Percentiles rank a stretch among this genome's conserved stretches.
These are phyloP conservation scores for Pteruthius melanotis DNA, from an alignment of 2,113 vertebrate genomes.

Conservation along the genomic window DNA sequence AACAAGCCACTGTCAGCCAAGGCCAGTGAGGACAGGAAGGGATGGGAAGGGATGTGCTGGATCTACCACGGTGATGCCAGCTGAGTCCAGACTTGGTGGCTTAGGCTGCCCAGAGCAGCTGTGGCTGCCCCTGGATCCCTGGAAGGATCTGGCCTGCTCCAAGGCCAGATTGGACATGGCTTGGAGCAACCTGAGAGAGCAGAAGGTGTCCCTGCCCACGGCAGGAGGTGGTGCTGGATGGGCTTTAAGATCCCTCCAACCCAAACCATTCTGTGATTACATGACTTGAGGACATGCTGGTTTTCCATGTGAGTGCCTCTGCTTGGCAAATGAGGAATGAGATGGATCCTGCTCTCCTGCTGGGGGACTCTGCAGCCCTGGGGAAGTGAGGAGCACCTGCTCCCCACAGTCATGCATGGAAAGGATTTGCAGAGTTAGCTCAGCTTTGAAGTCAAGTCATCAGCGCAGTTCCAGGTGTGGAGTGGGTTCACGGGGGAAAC, in stretches of 20 bases:
- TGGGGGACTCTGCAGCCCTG: not conserved
- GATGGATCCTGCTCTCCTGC: not conserved
- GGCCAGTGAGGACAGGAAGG: not conserved
- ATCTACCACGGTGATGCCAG: rapidly evolving
- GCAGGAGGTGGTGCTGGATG: not conserved
- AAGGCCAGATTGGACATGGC: rapidly evolving
- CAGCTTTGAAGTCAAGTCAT: not conserved
- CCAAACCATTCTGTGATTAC: not conserved
- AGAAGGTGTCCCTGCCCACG: not conserved
- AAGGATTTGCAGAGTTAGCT: constrained; percentile 2
- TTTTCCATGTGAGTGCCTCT: not conserved
- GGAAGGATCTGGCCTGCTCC: too few relatives aligned
- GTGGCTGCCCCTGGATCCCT: not conserved
- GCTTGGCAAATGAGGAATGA: not conserved
- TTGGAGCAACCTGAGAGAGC: rapidly evolving
- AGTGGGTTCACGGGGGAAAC: not conserved
- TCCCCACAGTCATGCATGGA: not conserved
- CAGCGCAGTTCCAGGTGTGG: not conserved
- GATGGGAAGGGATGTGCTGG: not conserved
- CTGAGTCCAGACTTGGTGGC: not conserved
- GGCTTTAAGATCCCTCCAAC: not conserved
- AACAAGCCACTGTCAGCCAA: not conserved
- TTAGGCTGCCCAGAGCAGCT: not conserved
- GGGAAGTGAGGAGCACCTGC: not conserved
- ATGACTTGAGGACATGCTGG: rapidly evolving